A percentile compares a stretch with the other conserved stretches of the same genome.
These are phyloP conservation scores for Catalaphyllia jardinei DNA, from an alignment of 64 coral and sea anemone species.

Conservation along the genomic window DNA sequence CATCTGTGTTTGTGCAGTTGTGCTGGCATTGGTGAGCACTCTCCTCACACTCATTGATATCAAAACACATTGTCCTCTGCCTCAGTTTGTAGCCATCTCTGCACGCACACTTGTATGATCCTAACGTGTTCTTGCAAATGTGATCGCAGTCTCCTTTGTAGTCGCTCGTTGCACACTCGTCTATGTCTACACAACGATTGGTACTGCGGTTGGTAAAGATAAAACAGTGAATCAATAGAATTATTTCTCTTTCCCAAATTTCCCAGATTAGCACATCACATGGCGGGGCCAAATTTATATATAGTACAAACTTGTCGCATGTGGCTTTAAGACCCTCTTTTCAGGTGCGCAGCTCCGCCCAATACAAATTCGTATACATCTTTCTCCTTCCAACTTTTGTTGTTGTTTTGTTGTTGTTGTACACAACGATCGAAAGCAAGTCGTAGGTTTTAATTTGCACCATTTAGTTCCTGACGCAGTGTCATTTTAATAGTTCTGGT, in stretches of 20 bases:
- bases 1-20: conserved; percentile 75
- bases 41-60: conserved; percentile 70
- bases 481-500: too few species aligned
- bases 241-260: neutral
- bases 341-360: too few species aligned
- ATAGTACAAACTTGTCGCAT: too few species aligned
- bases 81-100: conserved; percentile 57
- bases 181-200: conserved; percentile 59
- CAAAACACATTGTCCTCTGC: conserved; percentile 36
- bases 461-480: too few species aligned
- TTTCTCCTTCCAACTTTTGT: too few species aligned
- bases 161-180: conserved; percentile 68
- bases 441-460: too few species aligned
- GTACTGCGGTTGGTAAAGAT: conserved; percentile 6
- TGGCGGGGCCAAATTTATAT: too few species aligned
- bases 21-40: conserved; percentile 58
- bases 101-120: conserved; percentile 73
- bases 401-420: too few species aligned
- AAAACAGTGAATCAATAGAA: neutral
- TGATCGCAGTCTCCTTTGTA: conserved; percentile 75
- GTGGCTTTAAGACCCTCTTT: too few species aligned
- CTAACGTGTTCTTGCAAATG: conserved; percentile 65
- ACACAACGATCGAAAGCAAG: too few species aligned
- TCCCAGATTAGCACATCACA: too few species aligned
- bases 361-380: too few species aligned